These are phyloP conservation scores for Propithecus perrieri DNA, from an alignment of 2,797 vertebrate genomes.

Conservation along the genomic window DNA sequence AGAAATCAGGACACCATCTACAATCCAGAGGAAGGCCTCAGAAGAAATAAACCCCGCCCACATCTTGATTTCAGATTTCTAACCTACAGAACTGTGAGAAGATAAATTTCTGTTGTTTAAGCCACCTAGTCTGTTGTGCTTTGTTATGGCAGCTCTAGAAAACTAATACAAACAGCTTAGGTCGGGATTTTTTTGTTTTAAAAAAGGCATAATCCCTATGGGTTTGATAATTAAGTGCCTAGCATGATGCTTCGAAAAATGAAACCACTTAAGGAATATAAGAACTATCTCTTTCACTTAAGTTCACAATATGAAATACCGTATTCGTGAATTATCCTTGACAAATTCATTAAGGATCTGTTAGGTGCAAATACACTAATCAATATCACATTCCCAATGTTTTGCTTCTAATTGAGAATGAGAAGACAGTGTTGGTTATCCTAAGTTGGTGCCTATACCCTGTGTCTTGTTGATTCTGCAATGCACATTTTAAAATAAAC, in stretches of 20 bases:
- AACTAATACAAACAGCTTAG: background rate
- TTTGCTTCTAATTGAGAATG: background rate
- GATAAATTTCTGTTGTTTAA: background rate
- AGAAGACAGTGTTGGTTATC: background rate
- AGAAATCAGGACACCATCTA: background rate
- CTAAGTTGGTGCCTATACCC: background rate
- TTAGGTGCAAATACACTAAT: constrained; percentile 40
- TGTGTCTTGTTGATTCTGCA: background rate
- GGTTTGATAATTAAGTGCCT: constrained; percentile 40
- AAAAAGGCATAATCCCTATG: background rate
- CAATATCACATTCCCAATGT: background rate
- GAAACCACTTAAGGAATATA: constrained; percentile 18
- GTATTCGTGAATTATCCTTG: constrained; percentile 54
- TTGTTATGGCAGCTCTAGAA: background rate
- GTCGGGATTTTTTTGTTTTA: background rate
- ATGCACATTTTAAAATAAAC: background rate
- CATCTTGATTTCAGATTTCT: background rate
- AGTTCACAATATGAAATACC: constrained; percentile 36
- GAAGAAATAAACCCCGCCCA: background rate
- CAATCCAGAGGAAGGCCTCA: background rate
- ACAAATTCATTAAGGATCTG: constrained; percentile 58
- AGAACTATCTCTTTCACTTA: constrained; percentile 33
- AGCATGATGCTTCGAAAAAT: constrained; percentile 15
- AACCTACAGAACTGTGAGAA: background rate
- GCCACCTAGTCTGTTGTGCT: background rate